Conservation (phyloP, 2,113 vertebrate genomes). For the Sinocyclocheilus anshuiensis region DNA sequence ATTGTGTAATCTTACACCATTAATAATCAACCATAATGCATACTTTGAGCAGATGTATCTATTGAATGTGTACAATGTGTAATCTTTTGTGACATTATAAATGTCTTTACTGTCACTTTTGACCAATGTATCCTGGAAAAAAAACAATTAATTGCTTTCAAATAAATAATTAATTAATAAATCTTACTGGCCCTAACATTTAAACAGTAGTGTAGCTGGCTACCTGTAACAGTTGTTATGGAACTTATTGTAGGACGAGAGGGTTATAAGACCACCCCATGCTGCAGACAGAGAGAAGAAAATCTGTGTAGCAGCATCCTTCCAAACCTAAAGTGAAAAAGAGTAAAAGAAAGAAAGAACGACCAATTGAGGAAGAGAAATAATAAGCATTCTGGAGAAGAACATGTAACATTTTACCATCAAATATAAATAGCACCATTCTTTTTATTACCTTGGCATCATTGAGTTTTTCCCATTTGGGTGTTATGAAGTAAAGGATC, state of each 20-base stretch:
- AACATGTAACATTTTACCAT: too few relatives aligned
- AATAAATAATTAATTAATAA: too few relatives aligned
- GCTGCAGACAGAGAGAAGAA: slow-evolving; percentile 98
- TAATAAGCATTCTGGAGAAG: background rate
- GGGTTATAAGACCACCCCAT: slow-evolving; percentile 97
- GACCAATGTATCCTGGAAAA: too few relatives aligned
- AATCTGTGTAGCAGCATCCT: slow-evolving; percentile 99
- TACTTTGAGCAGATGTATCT: background rate
- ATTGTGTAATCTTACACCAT: background rate
- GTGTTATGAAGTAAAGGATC: slow-evolving; percentile 97
- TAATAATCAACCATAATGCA: background rate
- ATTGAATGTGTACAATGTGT: background rate
- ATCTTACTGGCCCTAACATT: background rate
- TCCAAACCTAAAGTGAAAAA: slow-evolving; percentile 86
- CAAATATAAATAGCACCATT: too few relatives aligned
- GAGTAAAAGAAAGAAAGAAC: background rate
- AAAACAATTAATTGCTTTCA: background rate
- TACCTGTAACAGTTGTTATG: slow-evolving; percentile 99
- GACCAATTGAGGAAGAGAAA: background rate
- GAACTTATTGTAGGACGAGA: slow-evolving; percentile 99
- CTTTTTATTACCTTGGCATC: slow-evolving; percentile 86
- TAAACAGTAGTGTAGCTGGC: background rate
- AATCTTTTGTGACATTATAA: too few relatives aligned
- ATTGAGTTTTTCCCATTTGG: slow-evolving; percentile 95
- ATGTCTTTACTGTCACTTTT: background rate